A percentile compares a stretch with the other conserved stretches of the same genome.
Conservation (phyloP, 2,888 invertebrate species). For the Sialis fuliginosa region DNA sequence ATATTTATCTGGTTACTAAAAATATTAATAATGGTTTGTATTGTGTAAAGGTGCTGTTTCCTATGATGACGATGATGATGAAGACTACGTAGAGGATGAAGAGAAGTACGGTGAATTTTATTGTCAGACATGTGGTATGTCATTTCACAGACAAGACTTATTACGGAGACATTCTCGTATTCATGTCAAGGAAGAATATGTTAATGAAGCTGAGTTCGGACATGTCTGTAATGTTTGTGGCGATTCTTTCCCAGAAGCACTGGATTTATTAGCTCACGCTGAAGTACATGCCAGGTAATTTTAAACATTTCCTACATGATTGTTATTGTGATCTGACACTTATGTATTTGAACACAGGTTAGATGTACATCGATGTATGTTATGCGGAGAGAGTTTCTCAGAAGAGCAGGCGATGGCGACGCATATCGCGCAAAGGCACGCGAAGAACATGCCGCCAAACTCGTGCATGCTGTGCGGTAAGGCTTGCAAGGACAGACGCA, state of each 20-base stretch:
- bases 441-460: slow-evolving; percentile 40
- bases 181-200: slow-evolving; percentile 25
- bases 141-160: slow-evolving; percentile 60
- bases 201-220: slow-evolving; percentile 28
- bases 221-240: slow-evolving; percentile 69
- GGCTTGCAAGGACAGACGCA: slow-evolving; percentile 46
- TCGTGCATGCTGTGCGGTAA: slow-evolving; percentile 49
- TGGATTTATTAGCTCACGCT: slow-evolving; percentile 61
- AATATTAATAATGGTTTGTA: background rate
- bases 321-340: no score
- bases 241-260: slow-evolving; percentile 55
- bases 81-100: slow-evolving; percentile 36
- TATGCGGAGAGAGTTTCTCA: slow-evolving; percentile 43
- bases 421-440: slow-evolving; percentile 40
- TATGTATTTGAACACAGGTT: background rate
- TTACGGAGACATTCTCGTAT: slow-evolving; percentile 43
- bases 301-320: slow-evolving; percentile 23
- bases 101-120: slow-evolving; percentile 39
- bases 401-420: slow-evolving; percentile 44
- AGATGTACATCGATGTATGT: slow-evolving; percentile 31
- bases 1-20: no score
- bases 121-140: slow-evolving; percentile 62
- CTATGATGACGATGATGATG: slow-evolving; percentile 22
- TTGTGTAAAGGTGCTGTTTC: background rate
- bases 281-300: slow-evolving; percentile 49